These are phyloP conservation scores for Lucilia cuprina DNA, from an alignment of 1,140 invertebrate genomes.

Conservation along the genomic window DNA sequence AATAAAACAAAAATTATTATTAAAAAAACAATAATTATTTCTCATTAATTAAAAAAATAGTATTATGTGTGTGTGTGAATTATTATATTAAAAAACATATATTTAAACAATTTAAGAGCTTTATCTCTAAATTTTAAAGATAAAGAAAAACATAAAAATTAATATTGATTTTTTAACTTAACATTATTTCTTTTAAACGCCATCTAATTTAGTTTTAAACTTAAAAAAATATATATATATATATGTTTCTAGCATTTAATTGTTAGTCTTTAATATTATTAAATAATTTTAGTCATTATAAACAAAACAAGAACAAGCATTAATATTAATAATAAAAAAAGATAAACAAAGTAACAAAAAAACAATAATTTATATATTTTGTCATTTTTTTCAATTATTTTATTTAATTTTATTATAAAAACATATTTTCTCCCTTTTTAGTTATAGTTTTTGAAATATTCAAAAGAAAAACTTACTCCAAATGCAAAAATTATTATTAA, in stretches of 20 bases:
- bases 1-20: slow-evolving; percentile 7
- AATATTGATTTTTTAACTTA: not conserved
- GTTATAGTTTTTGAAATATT: not conserved
- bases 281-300: slow-evolving; percentile 1
- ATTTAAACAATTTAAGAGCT: not conserved
- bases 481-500: not conserved
- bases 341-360: not conserved
- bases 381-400: not conserved
- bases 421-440: not conserved
- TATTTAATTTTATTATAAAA: not conserved
- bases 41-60: not conserved
- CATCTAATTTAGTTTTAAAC: too few species aligned
- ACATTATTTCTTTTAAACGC: not conserved
- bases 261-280: slow-evolving; percentile 12
- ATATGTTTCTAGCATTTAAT: slow-evolving; percentile 12
- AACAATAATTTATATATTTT: not conserved
- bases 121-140: not conserved
- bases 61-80: slow-evolving; percentile 10
- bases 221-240: not conserved
- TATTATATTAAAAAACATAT: not conserved
- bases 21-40: not conserved
- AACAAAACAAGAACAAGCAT: not conserved
- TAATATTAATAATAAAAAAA: not conserved
- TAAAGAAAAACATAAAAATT: not conserved
- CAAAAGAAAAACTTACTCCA: not conserved